Evolutionary conservation across 1,140 invertebrate species (phyloP), one percentile per base, ranked within the genome.

Genomic region (Oryctes rhinoceros): DNA sequence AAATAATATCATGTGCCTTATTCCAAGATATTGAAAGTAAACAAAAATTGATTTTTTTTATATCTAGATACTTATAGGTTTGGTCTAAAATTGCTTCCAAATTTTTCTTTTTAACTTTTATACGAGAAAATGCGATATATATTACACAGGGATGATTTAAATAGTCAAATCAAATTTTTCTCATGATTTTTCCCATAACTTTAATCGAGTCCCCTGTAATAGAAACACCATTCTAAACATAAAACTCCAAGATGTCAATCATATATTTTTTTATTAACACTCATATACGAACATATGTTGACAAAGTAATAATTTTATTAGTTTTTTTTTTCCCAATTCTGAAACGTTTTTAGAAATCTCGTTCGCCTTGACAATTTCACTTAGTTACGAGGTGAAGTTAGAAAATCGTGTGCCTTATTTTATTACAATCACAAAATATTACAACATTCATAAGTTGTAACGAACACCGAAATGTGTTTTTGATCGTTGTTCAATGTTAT

Each of bases 341-440:
- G 9, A 44, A 44, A 44, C 39, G 39, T 44, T 44, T 44, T 44
- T 44, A 44, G 39, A 44, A 44, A 44, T 44, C 39, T 7, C 39
- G 9, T 44, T 44, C 39, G 39, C 39, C 39, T 44, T 44, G 39
- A 44, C 39, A 44, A 44, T 44, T 44, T 62, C 53, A 18, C 53
- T 62, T 62, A 20, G 53, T 62, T 62, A 62, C 53, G 53, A 18
- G 53, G 53, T 62, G 53, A 62, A 62, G 15, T 18, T 71, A 59
- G 53, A n/a, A 59, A 71, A 71, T 71, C 24, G 65, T 71, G 65
- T 71, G 65, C 65, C 65, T 71, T 71, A 71, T 71, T 71, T 71
- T 59, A 59, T 59, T 71, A 71, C 65, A 71, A 71, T 71, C 65
- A 71, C 24, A 9, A 37, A 15, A 71, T 24, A 71, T 24, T 35